Conservation (phyloP, 2,113 vertebrate genomes). For the Athene cunicularia region DNA sequence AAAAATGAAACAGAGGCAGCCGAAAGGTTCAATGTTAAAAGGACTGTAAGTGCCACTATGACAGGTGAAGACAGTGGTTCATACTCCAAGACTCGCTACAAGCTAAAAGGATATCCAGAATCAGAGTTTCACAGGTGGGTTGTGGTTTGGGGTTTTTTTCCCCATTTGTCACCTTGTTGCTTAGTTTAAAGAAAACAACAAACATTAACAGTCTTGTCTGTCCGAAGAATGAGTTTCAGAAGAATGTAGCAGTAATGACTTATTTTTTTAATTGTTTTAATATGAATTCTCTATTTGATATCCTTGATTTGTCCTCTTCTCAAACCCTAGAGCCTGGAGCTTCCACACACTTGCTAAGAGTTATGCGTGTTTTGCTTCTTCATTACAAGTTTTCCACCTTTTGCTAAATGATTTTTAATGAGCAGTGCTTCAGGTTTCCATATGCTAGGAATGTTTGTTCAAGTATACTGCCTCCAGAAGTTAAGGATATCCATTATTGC, state of each 20-base stretch:
- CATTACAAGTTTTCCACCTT: conserved; percentile 41
- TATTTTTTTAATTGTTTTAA: conserved; percentile 1
- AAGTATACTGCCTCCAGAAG: conserved; percentile 21
- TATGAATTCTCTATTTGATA: conserved; percentile 6
- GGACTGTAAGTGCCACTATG: conserved; percentile 61
- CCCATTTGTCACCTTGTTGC: conserved; percentile 46
- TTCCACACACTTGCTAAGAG: conserved; percentile 48
- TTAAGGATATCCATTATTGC: background rate
- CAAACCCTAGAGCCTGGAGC: conserved; percentile 49
- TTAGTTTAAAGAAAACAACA: background rate
- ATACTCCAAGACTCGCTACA: conserved; percentile 53
- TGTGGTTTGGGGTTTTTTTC: background rate
- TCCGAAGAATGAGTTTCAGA: conserved; percentile 49
- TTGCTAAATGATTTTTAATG: conserved; percentile 37
- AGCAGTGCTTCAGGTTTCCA: conserved; percentile 36
- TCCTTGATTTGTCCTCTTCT: conserved; percentile 55
- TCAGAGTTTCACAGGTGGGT: conserved; percentile 43
- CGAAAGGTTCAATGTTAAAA: conserved; percentile 72
- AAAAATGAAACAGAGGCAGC: conserved; percentile 73
- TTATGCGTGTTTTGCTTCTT: conserved; percentile 19
- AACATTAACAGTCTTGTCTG: conserved; percentile 31
- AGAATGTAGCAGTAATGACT: conserved; percentile 25
- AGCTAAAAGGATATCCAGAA: conserved; percentile 40
- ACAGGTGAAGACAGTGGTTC: conserved; percentile 53
- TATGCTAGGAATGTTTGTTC: background rate